These are phyloP conservation scores for Gephyroberyx darwinii DNA, from an alignment of 2,797 vertebrate genomes.

Conservation along the genomic window DNA sequence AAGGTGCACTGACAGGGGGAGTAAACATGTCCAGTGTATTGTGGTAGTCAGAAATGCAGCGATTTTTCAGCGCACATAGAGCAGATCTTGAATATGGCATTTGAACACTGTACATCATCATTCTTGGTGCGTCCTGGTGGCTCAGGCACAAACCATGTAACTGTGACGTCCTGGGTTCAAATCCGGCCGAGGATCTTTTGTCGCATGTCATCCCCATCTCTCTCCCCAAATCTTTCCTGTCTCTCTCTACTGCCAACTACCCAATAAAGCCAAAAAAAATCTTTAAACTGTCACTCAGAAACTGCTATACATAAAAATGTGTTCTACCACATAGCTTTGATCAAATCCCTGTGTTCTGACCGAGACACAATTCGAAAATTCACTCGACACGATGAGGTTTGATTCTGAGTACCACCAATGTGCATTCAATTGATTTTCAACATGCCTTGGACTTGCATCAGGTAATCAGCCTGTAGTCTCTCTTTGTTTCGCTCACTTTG, in stretches of 20 bases:
- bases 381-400: too few species aligned
- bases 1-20: neutral
- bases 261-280: neutral
- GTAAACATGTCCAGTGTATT: neutral
- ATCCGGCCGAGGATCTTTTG: too few species aligned
- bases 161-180: too few species aligned
- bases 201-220: too few species aligned
- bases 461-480: neutral
- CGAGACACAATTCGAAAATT: too few species aligned
- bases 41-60: neutral
- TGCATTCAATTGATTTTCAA: neutral
- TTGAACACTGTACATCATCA: neutral
- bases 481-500: neutral
- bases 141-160: too few species aligned
- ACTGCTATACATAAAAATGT: neutral
- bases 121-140: too few species aligned
- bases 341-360: neutral
- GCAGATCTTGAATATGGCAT: neutral
- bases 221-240: too few species aligned
- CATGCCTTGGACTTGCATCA: neutral
- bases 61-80: neutral
- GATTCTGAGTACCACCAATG: too few species aligned
- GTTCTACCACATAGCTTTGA: neutral
- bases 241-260: too few species aligned
- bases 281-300: neutral